Evolutionary conservation across 2,113 vertebrate genomes (phyloP).

Genomic region (Acrocephalus kingi): DNA sequence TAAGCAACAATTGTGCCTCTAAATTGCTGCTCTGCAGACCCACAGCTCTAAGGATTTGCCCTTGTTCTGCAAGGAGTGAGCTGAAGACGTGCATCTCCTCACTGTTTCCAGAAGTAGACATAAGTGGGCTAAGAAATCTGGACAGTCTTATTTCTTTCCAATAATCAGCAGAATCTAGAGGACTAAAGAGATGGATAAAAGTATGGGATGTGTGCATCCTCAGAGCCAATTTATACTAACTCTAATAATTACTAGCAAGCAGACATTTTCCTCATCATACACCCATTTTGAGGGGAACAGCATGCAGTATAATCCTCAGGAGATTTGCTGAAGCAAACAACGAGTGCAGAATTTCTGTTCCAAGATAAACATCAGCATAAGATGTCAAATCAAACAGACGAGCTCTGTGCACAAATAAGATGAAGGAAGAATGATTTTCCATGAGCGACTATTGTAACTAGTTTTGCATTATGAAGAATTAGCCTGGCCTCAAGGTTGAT

Average conservation of each 20-base stretch:
- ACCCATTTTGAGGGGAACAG: neutral
- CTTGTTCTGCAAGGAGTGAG: neutral
- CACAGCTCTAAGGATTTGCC: neutral
- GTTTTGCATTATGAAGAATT: neutral
- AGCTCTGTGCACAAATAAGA: neutral
- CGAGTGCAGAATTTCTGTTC: neutral
- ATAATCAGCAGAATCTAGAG: neutral
- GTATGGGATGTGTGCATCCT: neutral
- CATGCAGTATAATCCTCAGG: neutral
- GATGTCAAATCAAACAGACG: neutral
- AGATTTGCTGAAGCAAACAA: neutral
- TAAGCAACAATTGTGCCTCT: neutral
- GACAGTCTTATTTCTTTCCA: neutral
- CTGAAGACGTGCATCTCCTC: accelerated
- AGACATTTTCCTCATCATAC: neutral
- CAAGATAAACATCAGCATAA: neutral
- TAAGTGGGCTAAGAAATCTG: neutral
- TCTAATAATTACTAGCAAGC: neutral
- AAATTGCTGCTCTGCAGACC: neutral
- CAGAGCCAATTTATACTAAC: neutral
- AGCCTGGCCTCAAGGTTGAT: neutral
- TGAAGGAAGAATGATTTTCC: neutral
- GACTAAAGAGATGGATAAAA: neutral
- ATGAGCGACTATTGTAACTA: neutral
- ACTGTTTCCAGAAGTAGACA: neutral